Conservation (phyloP, 2,113 vertebrate genomes). For the Tonatia bakeri region DNA sequence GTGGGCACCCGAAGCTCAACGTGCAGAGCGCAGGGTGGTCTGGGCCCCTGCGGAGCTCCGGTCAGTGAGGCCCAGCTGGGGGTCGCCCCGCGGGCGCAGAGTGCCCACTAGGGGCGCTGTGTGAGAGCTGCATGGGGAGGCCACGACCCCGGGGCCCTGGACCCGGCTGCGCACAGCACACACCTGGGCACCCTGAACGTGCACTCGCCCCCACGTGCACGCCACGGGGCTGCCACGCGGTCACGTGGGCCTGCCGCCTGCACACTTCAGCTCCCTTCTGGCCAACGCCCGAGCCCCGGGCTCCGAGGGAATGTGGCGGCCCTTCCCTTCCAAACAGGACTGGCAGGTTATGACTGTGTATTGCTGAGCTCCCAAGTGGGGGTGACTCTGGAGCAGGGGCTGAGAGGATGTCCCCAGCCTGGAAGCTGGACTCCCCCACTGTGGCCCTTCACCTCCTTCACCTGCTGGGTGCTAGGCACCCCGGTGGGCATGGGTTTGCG, state of each 20-base stretch:
- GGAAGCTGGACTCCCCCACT: background rate
- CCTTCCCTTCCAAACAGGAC: background rate
- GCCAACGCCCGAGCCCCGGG: background rate
- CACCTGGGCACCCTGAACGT: fast-evolving
- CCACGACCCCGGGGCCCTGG: fast-evolving
- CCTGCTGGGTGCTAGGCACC: background rate
- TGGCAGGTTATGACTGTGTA: fast-evolving
- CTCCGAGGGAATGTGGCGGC: fast-evolving
- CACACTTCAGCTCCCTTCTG: background rate
- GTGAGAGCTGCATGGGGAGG: fast-evolving
- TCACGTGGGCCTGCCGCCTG: fast-evolving
- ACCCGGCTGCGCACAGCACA: fast-evolving
- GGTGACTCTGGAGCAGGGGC: too few relatives aligned
- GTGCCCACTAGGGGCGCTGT: fast-evolving
- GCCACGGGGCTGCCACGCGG: fast-evolving
- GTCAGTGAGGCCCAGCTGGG: fast-evolving
- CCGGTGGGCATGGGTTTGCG: fast-evolving
- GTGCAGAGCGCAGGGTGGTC: fast-evolving
- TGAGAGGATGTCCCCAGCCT: background rate
- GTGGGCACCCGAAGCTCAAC: background rate
- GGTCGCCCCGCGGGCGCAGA: too few relatives aligned
- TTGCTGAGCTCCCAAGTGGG: background rate
- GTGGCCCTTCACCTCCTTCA: fast-evolving
- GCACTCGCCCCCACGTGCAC: fast-evolving
- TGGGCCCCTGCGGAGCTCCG: background rate